Base-by-base conservation (phyloP, 2,888 invertebrate species). In the Malthinus flaveolus region DNA sequence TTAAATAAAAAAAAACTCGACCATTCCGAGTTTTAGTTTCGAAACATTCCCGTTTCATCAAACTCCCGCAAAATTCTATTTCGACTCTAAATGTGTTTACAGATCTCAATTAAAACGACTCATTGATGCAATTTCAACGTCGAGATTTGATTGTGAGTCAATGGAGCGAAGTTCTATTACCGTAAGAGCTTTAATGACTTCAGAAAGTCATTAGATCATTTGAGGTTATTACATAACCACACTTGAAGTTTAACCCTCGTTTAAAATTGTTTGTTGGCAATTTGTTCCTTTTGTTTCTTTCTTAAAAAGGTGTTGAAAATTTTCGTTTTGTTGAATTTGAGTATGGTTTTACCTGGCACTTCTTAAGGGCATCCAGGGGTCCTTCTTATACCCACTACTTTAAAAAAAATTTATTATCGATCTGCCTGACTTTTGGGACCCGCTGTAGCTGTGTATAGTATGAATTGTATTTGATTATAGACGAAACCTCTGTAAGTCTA, bases 91-190 rank as follows among this genome's bases (percentile, higher is more conserved):
- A 56, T 47, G 42, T 33, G 52, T 57, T 46, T 57, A 42, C 31
- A 52, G 42, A 55, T 55, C 49, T 53, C 62, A 53, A 64, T 64
- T 64, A 62, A 58, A 49, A 48, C 60, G 54, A 56, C 49, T 56
- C 64, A 59, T 59, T 59, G 60, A 49, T 56, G 62, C 61, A 61
- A 64, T 64, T 62, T 64, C 49, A 62, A 56, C 60, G 54, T 49
- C 46, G 49, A 51, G 59, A 57, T 59, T 62, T 52, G 49, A 59
- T 51, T 59, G 57, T 59, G 60, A 55, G 58, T 55, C 51, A 54
- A 59, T 54, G 59, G 61, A 52, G 60, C 56, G 56, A 12, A 49
- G 52, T 33, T 56, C 46, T 55, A 53, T 49, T 42, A 32, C 12
- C 47, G 55, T 56, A 46, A 59, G 48, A 47, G 42, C 35, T 34